Base-by-base conservation (phyloP, 2,113 vertebrate species). In the Atractosteus spatula region DNA sequence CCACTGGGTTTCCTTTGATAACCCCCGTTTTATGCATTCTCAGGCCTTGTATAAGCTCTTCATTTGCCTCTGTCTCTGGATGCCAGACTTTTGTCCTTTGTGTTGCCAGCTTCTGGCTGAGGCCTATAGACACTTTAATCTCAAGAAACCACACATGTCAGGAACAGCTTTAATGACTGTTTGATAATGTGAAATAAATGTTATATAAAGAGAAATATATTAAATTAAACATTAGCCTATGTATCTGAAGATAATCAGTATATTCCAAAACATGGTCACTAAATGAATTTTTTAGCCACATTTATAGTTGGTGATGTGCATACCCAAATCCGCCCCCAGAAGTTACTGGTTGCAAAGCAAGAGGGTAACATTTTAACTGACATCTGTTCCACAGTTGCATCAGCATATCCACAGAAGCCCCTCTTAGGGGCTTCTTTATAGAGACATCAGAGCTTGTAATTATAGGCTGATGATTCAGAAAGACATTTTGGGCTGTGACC, bases 331-430 rank as follows among this genome's bases (percentile, higher is more conserved):
- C 76, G 76, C 76, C 71, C 77, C 78, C 77, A 77, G 72, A 76
- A 84, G 77, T 64, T 80, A 78, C 81, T 13, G 55, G 76, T 78
- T 83, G 64, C 17, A 76, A 78, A 78, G 56, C 72, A 69, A 68
- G 65, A 75, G 76, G 79, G 77, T 3, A 59, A n/a, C 56, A 51
- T 51, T 16, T 59, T 6, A 59, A 59, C n/a, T n/a, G 12, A 91
- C 91, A 92, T 92, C 89, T 93, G 91, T 86, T 78, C 71, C 84
- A 82, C 89, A 93, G 87, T 91, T 90, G 88, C 82, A 83, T 76
- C 78, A 79, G 80, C 76, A 76, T 70, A 81, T 75, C 82, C 77
- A 76, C 81, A 83, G 82, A 80, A 80, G 77, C 74, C 77, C 81
- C 74, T 70, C 74, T 81, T 29, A 64, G 3, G 42, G 75, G 79